Evolutionary conservation across 2,113 vertebrate genomes (phyloP).

Genomic region (Varanus salvator): DNA sequence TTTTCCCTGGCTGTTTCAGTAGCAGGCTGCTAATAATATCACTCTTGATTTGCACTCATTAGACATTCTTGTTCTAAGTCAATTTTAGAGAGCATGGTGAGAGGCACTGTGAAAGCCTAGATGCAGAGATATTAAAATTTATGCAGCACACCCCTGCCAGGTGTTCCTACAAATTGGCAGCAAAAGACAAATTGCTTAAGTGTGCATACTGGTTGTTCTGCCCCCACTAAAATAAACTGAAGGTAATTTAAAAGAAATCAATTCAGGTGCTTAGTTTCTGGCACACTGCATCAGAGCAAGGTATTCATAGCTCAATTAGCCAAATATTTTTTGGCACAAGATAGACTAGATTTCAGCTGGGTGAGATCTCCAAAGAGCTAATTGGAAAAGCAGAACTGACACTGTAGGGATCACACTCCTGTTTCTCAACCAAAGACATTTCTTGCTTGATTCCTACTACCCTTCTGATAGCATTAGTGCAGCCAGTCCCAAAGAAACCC

Average conservation of each 20-base stretch:
- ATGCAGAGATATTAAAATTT: not conserved
- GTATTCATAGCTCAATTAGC: constrained; percentile 20
- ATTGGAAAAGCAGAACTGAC: constrained; percentile 23
- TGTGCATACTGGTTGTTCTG: not conserved
- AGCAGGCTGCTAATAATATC: not conserved
- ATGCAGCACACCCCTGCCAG: constrained; percentile 8
- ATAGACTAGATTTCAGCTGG: not conserved
- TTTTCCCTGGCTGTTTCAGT: not conserved
- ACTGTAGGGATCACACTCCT: not conserved
- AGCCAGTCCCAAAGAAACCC: no score
- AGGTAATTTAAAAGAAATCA: constrained; percentile 14
- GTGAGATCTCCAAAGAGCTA: not conserved
- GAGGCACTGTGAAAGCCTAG: constrained; percentile 6
- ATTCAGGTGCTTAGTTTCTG: constrained; percentile 1
- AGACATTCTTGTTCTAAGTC: not conserved
- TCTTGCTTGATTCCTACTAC: not conserved
- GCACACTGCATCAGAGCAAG: constrained; percentile 25
- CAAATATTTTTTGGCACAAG: constrained; percentile 21
- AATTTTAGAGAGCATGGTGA: constrained; percentile 1
- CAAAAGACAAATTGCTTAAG: not conserved
- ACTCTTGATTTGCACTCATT: not conserved
- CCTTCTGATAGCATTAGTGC: not conserved
- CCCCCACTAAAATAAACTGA: constrained; percentile 8
- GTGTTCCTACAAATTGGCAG: not conserved
- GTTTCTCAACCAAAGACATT: not conserved